Base-by-base conservation (phyloP, 2,113 vertebrate genomes). In the Eudyptes chrysolophus region DNA sequence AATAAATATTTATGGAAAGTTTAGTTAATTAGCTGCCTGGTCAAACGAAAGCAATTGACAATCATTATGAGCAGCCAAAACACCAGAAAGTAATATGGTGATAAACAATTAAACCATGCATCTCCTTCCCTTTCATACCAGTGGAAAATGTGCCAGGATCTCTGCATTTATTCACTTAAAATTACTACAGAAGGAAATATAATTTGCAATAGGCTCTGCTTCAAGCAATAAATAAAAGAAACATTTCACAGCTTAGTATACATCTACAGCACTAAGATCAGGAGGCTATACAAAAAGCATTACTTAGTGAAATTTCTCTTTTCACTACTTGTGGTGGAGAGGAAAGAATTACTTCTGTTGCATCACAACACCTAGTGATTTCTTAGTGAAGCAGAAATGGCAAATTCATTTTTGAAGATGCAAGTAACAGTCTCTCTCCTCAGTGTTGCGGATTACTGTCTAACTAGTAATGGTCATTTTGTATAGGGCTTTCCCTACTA, bases 1-100 rank as follows among this genome's bases (percentile, higher is more conserved):
- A 88, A 87, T 84, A 92, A 95, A 89, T 87, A 96, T 38, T 95
- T 96, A 89, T 69, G 58, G 65, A 32, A 89, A 61, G 74, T 72
- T 84, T 82, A 85, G 60, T 61, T 92, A 94, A 95, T 88, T 79
- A 91, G 57, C 36, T 91, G 52, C 40, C 61, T 68, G 29, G 40
- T 83, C 74, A 69, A 89, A 96, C 87, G 46, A 96, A 95, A 91
- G 74, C 15, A 94, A 96, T 76, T 69, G 44, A 61, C 57, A 89
- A 65, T 89, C 60, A 62, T 57, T 90, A 58, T 30, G 69, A 93
- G 52, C 44, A 87, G 65, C 30, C 8, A 17, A 89, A 94, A 60
- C 55, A 58, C 25, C 51, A 66, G 48, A 95, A 86, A 65, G 46
- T 77, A 76, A 68, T 44, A 78, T 0, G 10, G 51, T 70, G 75